Conservation (phyloP, 2,888 invertebrate genomes). For the Gryllus longicercus region DNA sequence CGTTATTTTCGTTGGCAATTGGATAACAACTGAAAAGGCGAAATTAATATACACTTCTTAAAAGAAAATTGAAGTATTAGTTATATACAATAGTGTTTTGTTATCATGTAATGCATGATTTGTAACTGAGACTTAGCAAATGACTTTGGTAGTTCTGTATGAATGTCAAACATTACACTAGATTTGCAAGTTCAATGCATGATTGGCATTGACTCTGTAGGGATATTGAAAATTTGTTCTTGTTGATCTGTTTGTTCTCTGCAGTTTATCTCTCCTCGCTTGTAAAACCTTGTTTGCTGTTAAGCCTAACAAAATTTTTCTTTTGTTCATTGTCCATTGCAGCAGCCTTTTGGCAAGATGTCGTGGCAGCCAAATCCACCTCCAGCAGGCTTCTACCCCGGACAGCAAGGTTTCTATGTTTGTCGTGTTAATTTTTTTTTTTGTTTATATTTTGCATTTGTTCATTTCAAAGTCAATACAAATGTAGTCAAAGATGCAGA, state of each 20-base stretch:
- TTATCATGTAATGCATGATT: too few species aligned
- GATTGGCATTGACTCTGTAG: background rate
- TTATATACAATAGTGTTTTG: too few species aligned
- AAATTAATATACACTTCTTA: too few species aligned
- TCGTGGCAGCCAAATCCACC: slow-evolving; percentile 45
- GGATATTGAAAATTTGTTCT: background rate
- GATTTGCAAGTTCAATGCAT: too few species aligned
- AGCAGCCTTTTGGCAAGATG: slow-evolving; percentile 42
- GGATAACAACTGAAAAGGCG: too few species aligned
- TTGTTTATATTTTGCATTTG: background rate
- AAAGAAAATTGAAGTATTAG: too few species aligned
- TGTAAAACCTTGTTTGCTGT: background rate
- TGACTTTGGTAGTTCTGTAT: too few species aligned
- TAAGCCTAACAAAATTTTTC: slow-evolving; percentile 24
- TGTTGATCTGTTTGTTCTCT: background rate
- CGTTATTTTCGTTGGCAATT: too few species aligned
- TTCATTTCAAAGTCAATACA: background rate
- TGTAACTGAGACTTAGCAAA: too few species aligned
- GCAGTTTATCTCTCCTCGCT: background rate
- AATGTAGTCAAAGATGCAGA: too few species aligned
- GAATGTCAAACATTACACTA: too few species aligned
- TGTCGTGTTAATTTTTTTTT: background rate
- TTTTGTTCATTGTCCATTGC: slow-evolving; percentile 25
- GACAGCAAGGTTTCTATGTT: slow-evolving; percentile 46
- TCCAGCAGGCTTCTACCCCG: slow-evolving; percentile 45